These are phyloP conservation scores for Rhodinocichla rosea DNA, from an alignment of 2,113 vertebrate genomes.

Conservation along the genomic window DNA sequence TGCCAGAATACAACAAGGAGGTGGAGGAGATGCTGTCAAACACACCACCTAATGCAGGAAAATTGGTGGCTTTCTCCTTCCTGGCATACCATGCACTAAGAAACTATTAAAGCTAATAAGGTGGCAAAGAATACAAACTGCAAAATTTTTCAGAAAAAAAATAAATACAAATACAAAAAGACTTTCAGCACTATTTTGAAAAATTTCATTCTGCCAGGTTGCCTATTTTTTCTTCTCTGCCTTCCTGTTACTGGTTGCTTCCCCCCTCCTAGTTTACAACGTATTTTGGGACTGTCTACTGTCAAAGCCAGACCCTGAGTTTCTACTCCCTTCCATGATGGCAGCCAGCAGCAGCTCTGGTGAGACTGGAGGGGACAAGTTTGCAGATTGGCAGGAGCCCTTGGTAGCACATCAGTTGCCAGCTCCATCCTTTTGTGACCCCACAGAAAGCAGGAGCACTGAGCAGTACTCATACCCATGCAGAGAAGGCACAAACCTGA, in stretches of 20 bases:
- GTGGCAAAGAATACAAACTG: neutral
- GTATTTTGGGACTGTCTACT: neutral
- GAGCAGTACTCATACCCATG: neutral
- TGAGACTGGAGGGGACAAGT: neutral
- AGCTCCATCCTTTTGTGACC: neutral
- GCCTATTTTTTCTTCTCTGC: neutral
- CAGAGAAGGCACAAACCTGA: neutral
- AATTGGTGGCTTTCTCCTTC: neutral
- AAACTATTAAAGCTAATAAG: neutral
- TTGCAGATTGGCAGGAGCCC: neutral
- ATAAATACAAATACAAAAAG: neutral
- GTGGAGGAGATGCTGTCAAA: neutral
- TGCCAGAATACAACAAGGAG: neutral
- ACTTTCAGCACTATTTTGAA: neutral
- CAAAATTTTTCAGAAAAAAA: neutral
- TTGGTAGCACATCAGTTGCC: neutral
- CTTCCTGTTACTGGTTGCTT: neutral
- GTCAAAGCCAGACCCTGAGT: neutral
- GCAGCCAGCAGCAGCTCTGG: neutral
- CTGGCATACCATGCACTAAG: neutral
- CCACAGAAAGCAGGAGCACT: accelerated
- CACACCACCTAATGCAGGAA: neutral
- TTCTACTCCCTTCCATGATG: neutral
- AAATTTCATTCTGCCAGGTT: neutral
- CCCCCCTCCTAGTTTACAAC: neutral